phyloP scores from a whole-genome alignment of 2,797 vertebrate species.

The Enteromius thamalakanensis region DNA sequence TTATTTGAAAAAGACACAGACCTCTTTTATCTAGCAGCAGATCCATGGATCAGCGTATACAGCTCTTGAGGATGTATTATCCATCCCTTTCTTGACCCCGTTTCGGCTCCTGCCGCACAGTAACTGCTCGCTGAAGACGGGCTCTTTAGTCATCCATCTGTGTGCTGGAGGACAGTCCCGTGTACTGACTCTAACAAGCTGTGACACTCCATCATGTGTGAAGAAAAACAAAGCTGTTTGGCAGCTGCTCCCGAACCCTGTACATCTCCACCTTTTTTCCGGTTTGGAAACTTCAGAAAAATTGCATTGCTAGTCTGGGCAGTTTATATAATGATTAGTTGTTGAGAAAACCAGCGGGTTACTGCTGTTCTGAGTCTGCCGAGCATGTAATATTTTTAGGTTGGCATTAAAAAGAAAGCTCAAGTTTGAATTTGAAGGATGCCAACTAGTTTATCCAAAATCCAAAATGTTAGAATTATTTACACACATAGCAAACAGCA shows the following conservation, averaged over 20 bases:
- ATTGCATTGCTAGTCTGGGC: conserved; percentile 41
- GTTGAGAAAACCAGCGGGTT: conserved; percentile 22
- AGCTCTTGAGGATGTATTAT: conserved; percentile 30
- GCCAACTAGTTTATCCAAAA: not conserved
- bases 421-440: not conserved
- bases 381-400: conserved; percentile 53
- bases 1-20: not conserved
- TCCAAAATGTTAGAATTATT: not conserved
- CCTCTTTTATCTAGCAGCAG: not conserved
- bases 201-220: conserved; percentile 57
- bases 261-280: conserved; percentile 51
- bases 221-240: conserved; percentile 62
- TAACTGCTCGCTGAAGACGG: conserved; percentile 44
- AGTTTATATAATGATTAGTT: conserved; percentile 52
- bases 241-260: conserved; percentile 56
- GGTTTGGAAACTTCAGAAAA: conserved; percentile 54
- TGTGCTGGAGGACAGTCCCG: conserved; percentile 49
- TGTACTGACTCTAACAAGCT: conserved; percentile 61
- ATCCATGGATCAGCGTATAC: not conserved
- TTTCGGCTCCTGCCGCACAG: conserved; percentile 29
- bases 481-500: not conserved
- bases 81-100: conserved; percentile 25
- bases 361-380: not conserved
- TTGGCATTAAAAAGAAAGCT: not conserved
- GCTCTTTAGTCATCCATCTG: conserved; percentile 54